Base-by-base conservation (phyloP, 23 tunicate genomes). In the Halocynthia roretzi region DNA sequence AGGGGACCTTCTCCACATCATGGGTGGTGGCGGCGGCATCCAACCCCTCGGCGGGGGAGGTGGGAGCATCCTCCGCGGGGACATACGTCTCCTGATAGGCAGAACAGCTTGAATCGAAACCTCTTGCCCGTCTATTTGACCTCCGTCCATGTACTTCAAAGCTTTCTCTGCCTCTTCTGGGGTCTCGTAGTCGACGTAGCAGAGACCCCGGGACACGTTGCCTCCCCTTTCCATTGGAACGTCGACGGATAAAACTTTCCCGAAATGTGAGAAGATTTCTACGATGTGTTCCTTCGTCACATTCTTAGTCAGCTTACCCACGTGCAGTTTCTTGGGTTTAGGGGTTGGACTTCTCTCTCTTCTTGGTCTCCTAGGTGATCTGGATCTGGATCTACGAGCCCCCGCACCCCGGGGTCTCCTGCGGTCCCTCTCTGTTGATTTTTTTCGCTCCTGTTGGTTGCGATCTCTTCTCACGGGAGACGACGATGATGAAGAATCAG, bases 91-190 rank as follows among this genome's bases (percentile, higher is more conserved):
- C 18, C 84, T 71, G 11, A 90, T 62, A 12, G 90, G 97, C 54
- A 91, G 71, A 54, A 91, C 97, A 8, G 87, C 65, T 53, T 84
- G 90, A 0, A 91, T 66, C 14, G 81, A n/a, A 20, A 91, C 76
- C 31, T 90, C 91, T 67, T 94, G 99, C 0, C 99, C 99, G 78
- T 94, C 99, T 64, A 94, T 68, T 66, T 94, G 99, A 8, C 95
- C 99, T 5, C 95, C 95, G 57, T 94, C 87, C 99, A 94, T 94
- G 82, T 75, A 88, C 61, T 93, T 93, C 63, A 84, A 49, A 21
- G 99, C 95, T 68, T 94, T 94, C 18, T 88, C 91, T 1, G 99
- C 99, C 49, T 94, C 99, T 20, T 87, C 83, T 23, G 83, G 74
- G 60, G 94, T 86, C 71, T 88, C 95, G 62, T 87, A 94, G 73